phyloP scores from a whole-genome alignment of 2,797 vertebrate genomes.

The Macrochelys suwanniensis region DNA sequence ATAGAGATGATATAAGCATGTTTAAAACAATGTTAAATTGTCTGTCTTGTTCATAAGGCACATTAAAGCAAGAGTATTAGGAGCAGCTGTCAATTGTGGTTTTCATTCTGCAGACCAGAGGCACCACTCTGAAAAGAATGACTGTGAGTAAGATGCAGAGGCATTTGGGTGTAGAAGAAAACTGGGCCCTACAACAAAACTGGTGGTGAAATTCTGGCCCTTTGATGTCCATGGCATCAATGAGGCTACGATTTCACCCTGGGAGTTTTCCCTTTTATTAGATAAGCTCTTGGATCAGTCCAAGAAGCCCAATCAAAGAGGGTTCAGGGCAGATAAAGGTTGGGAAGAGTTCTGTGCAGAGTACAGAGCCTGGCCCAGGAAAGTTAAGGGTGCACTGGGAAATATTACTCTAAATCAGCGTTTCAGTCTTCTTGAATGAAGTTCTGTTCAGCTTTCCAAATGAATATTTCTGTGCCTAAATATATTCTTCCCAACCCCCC shows the following conservation, averaged over 20 bases:
- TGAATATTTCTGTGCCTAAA: background rate
- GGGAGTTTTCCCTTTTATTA: background rate
- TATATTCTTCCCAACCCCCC: background rate
- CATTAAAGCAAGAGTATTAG: background rate
- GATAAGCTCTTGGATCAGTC: background rate
- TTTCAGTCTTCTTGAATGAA: background rate
- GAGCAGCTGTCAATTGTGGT: background rate
- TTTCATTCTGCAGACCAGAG: background rate
- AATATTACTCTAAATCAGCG: background rate
- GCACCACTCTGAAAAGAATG: fast-evolving
- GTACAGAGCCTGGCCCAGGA: background rate
- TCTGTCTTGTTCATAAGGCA: background rate
- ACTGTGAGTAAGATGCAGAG: background rate
- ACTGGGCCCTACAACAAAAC: background rate
- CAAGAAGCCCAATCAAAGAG: background rate
- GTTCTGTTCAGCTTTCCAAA: background rate
- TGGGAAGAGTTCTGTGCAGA: background rate
- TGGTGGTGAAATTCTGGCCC: background rate
- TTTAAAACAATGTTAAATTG: background rate
- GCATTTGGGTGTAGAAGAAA: background rate
- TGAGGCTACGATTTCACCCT: background rate
- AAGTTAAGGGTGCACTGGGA: background rate
- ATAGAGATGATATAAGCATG: background rate
- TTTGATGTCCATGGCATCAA: background rate
- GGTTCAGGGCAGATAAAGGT: background rate